Conservation (phyloP, 1,140 invertebrate species). For the Spodoptera litura region DNA sequence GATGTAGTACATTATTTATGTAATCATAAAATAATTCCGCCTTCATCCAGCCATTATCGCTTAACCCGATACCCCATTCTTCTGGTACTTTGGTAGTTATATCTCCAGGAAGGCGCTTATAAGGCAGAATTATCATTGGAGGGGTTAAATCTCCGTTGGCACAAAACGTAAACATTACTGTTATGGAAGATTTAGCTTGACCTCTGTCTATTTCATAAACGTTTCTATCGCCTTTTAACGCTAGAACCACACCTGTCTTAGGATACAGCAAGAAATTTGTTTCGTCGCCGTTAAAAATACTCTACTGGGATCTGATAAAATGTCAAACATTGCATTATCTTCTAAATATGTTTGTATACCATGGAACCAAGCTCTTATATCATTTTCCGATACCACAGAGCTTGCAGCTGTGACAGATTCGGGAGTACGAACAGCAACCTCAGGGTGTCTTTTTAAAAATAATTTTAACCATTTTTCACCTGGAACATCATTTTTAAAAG, state of each 20-base stretch:
- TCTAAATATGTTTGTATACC: neutral
- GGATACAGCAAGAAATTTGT: neutral
- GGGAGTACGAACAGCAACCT: neutral
- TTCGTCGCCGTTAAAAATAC: too few relatives aligned
- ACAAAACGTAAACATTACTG: conserved; percentile 63
- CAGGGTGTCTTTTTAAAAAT: neutral
- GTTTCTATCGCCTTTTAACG: conserved; percentile 58
- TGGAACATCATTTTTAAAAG: neutral
- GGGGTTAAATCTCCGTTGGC: conserved; percentile 56
- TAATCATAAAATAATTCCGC: conserved; percentile 77
- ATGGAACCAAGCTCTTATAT: neutral
- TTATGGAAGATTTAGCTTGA: conserved; percentile 72
- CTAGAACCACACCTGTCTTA: conserved; percentile 55
- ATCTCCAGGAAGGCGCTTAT: conserved; percentile 52
- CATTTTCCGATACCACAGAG: neutral
- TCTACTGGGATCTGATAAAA: conserved; percentile 17
- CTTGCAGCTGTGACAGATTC: neutral
- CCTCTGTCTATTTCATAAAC: conserved; percentile 64
- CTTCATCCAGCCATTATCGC: conserved; percentile 44
- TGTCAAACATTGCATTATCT: neutral
- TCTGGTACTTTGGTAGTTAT: conserved; percentile 62
- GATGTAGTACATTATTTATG: conserved; percentile 68
- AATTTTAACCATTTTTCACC: neutral
- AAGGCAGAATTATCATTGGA: conserved; percentile 62
- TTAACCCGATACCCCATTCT: conserved; percentile 67